Evolutionary conservation across 2,888 invertebrate species (phyloP), one percentile per base, ranked within the genome.

Genomic region (Cheilosia pagana): DNA sequence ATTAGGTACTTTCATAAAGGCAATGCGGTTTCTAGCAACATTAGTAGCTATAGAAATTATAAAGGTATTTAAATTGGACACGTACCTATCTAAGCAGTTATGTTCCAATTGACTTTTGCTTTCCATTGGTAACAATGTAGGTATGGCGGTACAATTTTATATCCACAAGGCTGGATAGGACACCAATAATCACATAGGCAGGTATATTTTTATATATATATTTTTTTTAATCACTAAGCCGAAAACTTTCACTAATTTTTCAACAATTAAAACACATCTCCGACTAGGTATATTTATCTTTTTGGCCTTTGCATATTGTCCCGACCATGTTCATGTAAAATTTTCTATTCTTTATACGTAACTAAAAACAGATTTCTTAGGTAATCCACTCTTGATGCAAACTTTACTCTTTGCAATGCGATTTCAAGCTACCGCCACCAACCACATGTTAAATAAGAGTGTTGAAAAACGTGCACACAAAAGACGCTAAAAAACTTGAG

Each of bases 401-500:
- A 77, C 60, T 71, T 60, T 65, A 60, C 31, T 82, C 41, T 50
- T 55, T 62, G 71, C 53, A 65, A 62, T 60, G 60, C 41, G 45
- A 65, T 35, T 72, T 35, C 41, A 67, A 53, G 52, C 50, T 79
- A 28, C 53, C 72, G 67, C 41, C 77, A 72, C 68, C 52, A 74
- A 78, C 74, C 78, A 74, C 78, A 74, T 83, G 43, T 68, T 52
- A 74, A 78, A 59, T 52, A 67, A 74, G 57, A 78, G 50, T 63
- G 68, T 74, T 72, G 50, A 55, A 50, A 62, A 62, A 72, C 65
- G 6, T 72, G 45, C 65, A 55, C 63, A 45, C 35, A 68, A 52
- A 62, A 78, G 74, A 74, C 45, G 67, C 55, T 78, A 63, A 25
- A 67, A 43, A 82, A 82, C 72, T 82, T 75, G 48, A 63, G 68